Evolutionary conservation across 2,888 invertebrate species (phyloP), one percentile per base, ranked within the genome.

Genomic region (Cataglyphis rosenhaueri): DNA sequence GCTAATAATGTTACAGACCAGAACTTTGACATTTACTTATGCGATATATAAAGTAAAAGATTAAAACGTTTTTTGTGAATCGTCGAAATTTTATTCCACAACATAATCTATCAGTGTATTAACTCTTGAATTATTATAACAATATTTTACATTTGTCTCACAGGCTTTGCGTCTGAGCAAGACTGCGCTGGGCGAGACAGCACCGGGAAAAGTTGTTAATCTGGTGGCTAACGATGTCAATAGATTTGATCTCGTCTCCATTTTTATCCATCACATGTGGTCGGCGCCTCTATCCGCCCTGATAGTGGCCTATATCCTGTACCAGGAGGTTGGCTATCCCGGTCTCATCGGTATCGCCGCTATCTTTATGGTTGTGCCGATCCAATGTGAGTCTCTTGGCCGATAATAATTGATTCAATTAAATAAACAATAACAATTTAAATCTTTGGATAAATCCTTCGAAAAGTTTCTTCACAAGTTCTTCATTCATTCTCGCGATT

Each of bases 261-360:
- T 98, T 84, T 98, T 97, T 93, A 96, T 98, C 12, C 98, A 99
- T 94, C 98, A 97, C 95, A 97, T 99, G 95, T 98, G 98, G 98
- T 96, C 98, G 18, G 97, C 98, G 75, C 99, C 99, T 0, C 92
- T 98, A 0, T 95, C 96, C 44, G 91, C 96, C 1, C 88, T 96
- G 0, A 96, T 97, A 48, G 97, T 98, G 32, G 97, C 97, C 85
- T 97, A 96, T 92, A 96, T 99, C 86, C 96, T 98, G 81, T 98
- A 97, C 95, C 94, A 95, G 44, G 96, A 97, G 92, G 97, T 97
- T 75, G 97, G 97, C 25, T 96, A 96, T 85, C 97, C 97, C 0
- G 97, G 97, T 5, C 94, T 99, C 44, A 96, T 98, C 66, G 99
- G 99, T 15, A 97, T 99, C 75, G 96, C 96, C 0, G 97, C 98